Evolutionary conservation across 2,888 invertebrate genomes (phyloP).

Genomic region (Dorcus hopei): DNA sequence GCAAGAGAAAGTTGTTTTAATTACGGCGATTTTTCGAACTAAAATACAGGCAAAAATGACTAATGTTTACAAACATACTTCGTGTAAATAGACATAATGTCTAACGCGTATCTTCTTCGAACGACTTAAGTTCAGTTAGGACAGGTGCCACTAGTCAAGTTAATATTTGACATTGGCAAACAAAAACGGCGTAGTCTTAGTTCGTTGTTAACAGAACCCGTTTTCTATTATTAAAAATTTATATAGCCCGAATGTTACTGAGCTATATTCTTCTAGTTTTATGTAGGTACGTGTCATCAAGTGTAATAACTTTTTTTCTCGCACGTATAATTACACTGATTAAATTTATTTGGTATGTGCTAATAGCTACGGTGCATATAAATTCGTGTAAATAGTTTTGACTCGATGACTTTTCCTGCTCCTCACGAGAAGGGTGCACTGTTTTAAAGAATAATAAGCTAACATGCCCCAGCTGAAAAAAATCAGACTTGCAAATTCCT

Average conservation of each 20-base stretch:
- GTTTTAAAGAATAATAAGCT: slow-evolving; percentile 20
- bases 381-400: slow-evolving; percentile 2
- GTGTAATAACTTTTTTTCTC: too few relatives aligned
- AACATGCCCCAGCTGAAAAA: slow-evolving; percentile 16
- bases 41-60: too few relatives aligned
- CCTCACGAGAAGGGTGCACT: slow-evolving; percentile 11
- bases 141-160: slow-evolving; percentile 16
- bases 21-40: too few relatives aligned
- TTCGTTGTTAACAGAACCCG: slow-evolving; percentile 12
- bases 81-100: too few relatives aligned
- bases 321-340: too few relatives aligned
- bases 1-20: too few relatives aligned
- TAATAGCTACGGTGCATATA: too few relatives aligned
- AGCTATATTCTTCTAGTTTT: too few relatives aligned
- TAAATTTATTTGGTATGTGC: too few relatives aligned
- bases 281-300: too few relatives aligned
- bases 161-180: slow-evolving; percentile 19
- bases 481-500: slow-evolving; percentile 24
- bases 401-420: slow-evolving; percentile 10
- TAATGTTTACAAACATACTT: too few relatives aligned
- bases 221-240: slow-evolving; percentile 5
- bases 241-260: too few relatives aligned
- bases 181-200: slow-evolving; percentile 11
- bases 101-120: background rate
- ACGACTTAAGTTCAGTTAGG: slow-evolving; percentile 15